Percentiles rank a stretch among this genome's conserved stretches.
These are phyloP conservation scores for Gila orcuttii DNA, from an alignment of 2,113 vertebrate species.

Conservation along the genomic window DNA sequence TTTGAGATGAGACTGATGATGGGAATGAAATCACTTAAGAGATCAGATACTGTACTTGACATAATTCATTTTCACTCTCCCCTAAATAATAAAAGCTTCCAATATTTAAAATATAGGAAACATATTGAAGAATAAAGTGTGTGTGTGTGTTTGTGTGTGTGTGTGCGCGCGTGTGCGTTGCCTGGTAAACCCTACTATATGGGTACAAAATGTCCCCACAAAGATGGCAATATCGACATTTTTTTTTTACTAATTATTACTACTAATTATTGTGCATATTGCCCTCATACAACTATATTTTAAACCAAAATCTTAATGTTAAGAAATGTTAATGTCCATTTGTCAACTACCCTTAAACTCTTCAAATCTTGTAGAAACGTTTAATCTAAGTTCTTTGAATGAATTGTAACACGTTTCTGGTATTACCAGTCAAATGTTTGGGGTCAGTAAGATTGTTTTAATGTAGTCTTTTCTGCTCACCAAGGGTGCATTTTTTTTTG, in stretches of 20 bases:
- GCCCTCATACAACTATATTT: background rate
- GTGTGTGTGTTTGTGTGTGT: background rate
- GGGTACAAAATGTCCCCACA: too few relatives aligned
- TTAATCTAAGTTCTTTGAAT: background rate
- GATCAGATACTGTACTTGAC: background rate
- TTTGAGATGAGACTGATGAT: background rate
- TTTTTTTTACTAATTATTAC: background rate
- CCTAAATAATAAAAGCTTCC: background rate
- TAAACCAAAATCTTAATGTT: background rate
- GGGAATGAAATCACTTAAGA: background rate
- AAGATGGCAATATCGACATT: too few relatives aligned
- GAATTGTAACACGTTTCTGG: too few relatives aligned
- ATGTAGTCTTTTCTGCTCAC: background rate
- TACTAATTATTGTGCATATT: background rate
- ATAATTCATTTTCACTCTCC: background rate
- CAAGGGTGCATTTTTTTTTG: background rate
- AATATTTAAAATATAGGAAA: background rate
- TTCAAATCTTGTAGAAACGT: background rate
- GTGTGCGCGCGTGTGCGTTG: too few relatives aligned
- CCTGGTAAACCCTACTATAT: too few relatives aligned
- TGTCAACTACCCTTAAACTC: background rate
- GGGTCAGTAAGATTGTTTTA: background rate
- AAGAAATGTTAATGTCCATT: background rate
- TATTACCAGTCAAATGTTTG: background rate
- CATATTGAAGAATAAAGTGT: background rate